Evolutionary conservation across 2,797 vertebrate genomes (phyloP), one percentile per base, ranked within the genome.

Genomic region (Sebastes cheni): DNA sequence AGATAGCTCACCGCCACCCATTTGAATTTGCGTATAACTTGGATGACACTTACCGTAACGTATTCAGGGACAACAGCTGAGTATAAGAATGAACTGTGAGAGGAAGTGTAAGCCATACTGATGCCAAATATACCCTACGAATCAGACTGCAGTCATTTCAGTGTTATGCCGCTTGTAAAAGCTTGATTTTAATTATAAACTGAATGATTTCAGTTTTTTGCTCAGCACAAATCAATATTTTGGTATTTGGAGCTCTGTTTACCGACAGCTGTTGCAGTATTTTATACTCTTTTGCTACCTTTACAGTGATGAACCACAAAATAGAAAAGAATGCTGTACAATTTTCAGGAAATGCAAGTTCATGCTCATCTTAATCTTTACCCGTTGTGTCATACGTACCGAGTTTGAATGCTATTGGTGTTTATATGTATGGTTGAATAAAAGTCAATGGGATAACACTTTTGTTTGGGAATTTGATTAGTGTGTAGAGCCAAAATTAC

Each of bases 21-120:
- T 77, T 84, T 87, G 65, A 22, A 70, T 70, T 83, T 58, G 60
- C 67, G n/a, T 60, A 62, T 56, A 23, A 74, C 27, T 56, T 62
- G 50, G 54, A 78, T 72, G 61, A 80, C 56, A 50, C n/a, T 54
- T 42, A 34, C 23, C 4, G 1, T 55, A 39, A 61, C 3, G 1
- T 46, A 46, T 79, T 78, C 5, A 61, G 75, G 34, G 34, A 66
- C 59, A 81, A 50, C 72, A 82, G 76, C 65, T 29, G 62, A 82
- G 54, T 62, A 64, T 66, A 82, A 56, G 74, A 67, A 50, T 25
- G 67, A 91, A 88, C 82, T 90, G 89, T 87, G 91, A 89, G 88
- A 91, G 92, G 91, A 91, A 92, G 86, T 62, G 76, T 52, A 94
- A 95, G 93, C 93, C 92, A 94, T 94, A 92, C 23, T 61, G 50